These are phyloP conservation scores for Smutsia gigantea DNA, from an alignment of 2,797 vertebrate species.

Conservation along the genomic window DNA sequence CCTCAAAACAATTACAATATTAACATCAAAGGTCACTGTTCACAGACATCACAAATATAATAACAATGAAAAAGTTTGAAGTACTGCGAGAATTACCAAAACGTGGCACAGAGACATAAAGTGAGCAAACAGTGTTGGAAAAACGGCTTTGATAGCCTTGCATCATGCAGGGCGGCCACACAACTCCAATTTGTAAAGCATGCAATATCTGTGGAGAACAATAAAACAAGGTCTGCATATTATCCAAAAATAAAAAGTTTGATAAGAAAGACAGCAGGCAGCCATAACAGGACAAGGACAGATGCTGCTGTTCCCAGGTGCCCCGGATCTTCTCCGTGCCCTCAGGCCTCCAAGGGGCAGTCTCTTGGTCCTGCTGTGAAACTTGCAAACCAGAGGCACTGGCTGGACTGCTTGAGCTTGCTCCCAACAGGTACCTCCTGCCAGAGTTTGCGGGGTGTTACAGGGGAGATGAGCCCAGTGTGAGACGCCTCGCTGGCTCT, in stretches of 20 bases:
- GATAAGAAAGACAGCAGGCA: not conserved
- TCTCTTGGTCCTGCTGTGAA: not conserved
- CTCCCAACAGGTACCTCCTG: not conserved
- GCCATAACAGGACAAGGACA: not conserved
- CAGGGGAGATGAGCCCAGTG: not conserved
- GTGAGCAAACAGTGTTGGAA: too few species aligned
- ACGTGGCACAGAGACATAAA: too few species aligned
- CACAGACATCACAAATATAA: too few species aligned
- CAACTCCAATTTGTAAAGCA: too few species aligned
- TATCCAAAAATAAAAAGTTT: not conserved
- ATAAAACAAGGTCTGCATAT: too few species aligned
- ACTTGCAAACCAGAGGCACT: fast-evolving
- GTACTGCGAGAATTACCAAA: too few species aligned
- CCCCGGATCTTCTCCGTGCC: not conserved
- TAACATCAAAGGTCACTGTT: too few species aligned
- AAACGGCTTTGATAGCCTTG: too few species aligned
- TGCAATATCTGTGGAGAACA: too few species aligned
- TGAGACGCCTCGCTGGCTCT: not conserved
- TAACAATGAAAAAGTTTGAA: too few species aligned
- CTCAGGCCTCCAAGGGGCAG: not conserved
- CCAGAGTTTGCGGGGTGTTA: not conserved
- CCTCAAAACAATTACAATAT: too few species aligned
- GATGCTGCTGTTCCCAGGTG: fast-evolving
- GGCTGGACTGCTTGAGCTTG: not conserved
- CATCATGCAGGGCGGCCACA: too few species aligned